These are phyloP conservation scores for Dromiciops gliroides DNA, from an alignment of 2,113 vertebrate species.

Conservation along the genomic window DNA sequence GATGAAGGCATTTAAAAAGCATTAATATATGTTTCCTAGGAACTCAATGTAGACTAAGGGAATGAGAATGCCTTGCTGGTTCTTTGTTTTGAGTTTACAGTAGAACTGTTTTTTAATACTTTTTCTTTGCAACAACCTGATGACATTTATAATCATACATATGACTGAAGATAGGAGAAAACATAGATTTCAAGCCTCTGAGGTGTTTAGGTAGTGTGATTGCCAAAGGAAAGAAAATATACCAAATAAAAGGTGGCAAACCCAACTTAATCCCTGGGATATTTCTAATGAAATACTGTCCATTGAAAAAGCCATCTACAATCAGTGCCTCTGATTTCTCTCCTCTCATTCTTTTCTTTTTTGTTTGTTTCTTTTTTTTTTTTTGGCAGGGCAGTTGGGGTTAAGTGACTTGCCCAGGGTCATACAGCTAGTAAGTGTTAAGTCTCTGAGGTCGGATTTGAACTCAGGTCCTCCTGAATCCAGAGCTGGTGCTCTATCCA, in stretches of 20 bases:
- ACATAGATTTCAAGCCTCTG: constrained; percentile 26
- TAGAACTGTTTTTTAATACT: background rate
- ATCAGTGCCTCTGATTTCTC: background rate
- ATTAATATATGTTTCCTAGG: background rate
- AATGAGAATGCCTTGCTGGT: background rate
- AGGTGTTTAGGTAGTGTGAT: background rate
- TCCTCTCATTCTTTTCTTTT: background rate
- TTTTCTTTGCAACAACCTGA: constrained; percentile 24
- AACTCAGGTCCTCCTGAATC: too few relatives aligned
- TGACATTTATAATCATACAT: constrained; percentile 14
- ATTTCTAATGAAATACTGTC: background rate
- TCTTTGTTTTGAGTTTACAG: background rate
- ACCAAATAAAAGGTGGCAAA: constrained; percentile 18
- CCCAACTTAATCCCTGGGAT: background rate
- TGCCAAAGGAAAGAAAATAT: background rate
- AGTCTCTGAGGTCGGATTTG: too few relatives aligned
- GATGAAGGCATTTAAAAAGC: constrained; percentile 22
- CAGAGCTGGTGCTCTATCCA: too few relatives aligned
- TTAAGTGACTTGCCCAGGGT: too few relatives aligned
- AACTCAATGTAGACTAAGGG: background rate
- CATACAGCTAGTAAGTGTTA: too few relatives aligned
- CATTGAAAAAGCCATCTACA: background rate
- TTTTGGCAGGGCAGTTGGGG: too few relatives aligned
- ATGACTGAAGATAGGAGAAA: background rate
- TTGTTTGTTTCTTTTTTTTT: too few relatives aligned